Conservation (phyloP, 2,113 vertebrate genomes). For the Poeciliopsis occidentalis region DNA sequence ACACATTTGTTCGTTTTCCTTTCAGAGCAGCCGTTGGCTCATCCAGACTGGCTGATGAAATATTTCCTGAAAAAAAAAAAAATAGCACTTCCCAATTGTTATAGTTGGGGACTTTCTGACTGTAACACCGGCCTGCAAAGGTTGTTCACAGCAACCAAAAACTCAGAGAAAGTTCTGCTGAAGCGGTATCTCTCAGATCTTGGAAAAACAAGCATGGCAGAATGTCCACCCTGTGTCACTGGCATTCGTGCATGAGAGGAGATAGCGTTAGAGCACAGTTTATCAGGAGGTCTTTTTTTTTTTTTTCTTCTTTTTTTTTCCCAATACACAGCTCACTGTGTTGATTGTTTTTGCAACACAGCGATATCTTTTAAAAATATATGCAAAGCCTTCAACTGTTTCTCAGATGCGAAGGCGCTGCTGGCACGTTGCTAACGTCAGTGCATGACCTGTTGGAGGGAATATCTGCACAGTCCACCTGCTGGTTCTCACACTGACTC, state of each 20-base stretch:
- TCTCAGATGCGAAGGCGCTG: not conserved
- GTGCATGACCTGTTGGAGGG: not conserved
- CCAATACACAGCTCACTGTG: not conserved
- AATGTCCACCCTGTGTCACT: not conserved
- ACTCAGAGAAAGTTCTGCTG: not conserved
- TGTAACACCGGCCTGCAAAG: constrained; percentile 15
- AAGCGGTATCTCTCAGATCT: not conserved
- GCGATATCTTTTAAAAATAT: not conserved
- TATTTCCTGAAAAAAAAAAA: constrained; percentile 49
- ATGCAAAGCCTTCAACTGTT: constrained; percentile 10
- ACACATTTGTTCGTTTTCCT: constrained; percentile 19
- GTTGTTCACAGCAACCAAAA: constrained; percentile 7
- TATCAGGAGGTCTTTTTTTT: not conserved
- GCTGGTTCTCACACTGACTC: constrained; percentile 14
- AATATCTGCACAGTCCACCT: constrained; percentile 21
- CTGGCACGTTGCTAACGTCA: constrained; percentile 7
- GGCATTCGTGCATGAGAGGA: constrained; percentile 2
- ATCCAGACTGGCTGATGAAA: constrained; percentile 42
- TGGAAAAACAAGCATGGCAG: not conserved
- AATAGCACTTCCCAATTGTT: constrained; percentile 59
- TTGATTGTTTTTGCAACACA: not conserved
- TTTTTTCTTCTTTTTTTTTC: too few relatives aligned
- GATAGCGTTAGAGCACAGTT: constrained; percentile 1
- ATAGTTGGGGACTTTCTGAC: constrained; percentile 49
- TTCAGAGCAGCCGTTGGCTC: constrained; percentile 10